phyloP scores from a whole-genome alignment of 2,113 vertebrate genomes.

The Grus americana region DNA sequence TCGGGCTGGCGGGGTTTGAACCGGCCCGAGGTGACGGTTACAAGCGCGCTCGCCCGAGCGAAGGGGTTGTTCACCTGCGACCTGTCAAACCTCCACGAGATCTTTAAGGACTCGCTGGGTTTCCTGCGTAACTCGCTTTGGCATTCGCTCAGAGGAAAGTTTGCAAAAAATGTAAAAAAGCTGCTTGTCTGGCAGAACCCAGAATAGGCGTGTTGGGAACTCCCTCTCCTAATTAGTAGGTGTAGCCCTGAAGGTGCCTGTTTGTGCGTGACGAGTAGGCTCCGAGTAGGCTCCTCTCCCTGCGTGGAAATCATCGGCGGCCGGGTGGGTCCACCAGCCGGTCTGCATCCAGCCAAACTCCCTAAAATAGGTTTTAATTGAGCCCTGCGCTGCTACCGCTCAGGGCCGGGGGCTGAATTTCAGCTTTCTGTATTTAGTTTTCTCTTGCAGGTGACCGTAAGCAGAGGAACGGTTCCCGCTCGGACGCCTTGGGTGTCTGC shows the following conservation, averaged over 20 bases:
- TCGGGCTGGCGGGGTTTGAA: not conserved
- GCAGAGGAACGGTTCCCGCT: not conserved
- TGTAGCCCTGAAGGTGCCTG: not conserved
- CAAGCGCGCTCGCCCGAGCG: not conserved
- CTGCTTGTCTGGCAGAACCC: not conserved
- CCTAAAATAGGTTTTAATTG: slow-evolving; percentile 42
- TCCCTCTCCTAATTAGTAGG: slow-evolving; percentile 46
- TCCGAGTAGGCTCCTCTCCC: not conserved
- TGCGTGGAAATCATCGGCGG: fast-evolving
- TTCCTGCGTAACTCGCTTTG: not conserved
- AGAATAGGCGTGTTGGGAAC: slow-evolving; percentile 1
- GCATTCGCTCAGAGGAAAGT: not conserved
- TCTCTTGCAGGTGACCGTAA: not conserved
- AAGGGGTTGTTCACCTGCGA: not conserved
- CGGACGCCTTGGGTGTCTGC: not conserved
- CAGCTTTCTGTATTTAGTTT: not conserved
- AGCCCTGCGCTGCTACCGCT: not conserved
- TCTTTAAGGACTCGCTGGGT: not conserved
- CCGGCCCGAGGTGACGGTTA: not conserved
- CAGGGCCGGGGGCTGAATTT: not conserved
- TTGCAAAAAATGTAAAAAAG: not conserved
- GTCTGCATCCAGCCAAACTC: not conserved
- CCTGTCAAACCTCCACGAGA: not conserved
- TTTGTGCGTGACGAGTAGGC: not conserved
- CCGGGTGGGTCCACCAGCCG: not conserved